Base-by-base conservation (phyloP, 2,113 vertebrate species). In the Noctilio leporinus region DNA sequence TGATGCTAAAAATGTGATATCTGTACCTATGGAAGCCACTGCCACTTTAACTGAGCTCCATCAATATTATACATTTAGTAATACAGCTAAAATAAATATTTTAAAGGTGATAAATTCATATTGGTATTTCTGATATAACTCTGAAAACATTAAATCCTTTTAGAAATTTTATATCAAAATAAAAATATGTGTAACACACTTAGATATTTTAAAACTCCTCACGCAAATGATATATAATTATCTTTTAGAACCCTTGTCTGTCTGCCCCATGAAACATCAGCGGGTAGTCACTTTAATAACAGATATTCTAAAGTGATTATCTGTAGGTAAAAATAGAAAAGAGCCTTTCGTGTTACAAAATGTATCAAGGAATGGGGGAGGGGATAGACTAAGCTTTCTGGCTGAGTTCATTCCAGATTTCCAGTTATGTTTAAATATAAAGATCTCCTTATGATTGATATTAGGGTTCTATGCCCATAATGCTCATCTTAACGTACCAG, bases 61-160 rank as follows among this genome's bases (percentile, higher is more conserved):
- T 83, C 35, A n/a, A n/a, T n/a, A n/a, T n/a, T n/a, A n/a, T n/a
- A n/a, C 11, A 59, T 22, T 86, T 80, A 84, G 19, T 45, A 69
- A 62, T 10, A 77, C 1, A 69, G 11, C 49, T 75, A 45, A 38
- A 88, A n/a, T n/a, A 89, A 86, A 64, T 30, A 85, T 38, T 55
- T 64, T 89, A 91, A 88, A 67, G 67, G 17, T 94, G 33, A 93
- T 45, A 84, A 88, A 62, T 82, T 93, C 49, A 78, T 11, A 86
- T 70, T 64, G 15, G 55, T 47, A 38, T 77, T 91, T 86, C 33
- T 81, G 15, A 59, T 73, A 59, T 45, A 69, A 76, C n/a, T 69
- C 49, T 88, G 85, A 24, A n/a, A 1, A 92, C 88, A 59, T 4
- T 14, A 93, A 70, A n/a, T 62, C 3, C 6, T 78, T 55, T 73